phyloP scores from a whole-genome alignment of 2,113 vertebrate species.

The Saguinus midas region DNA sequence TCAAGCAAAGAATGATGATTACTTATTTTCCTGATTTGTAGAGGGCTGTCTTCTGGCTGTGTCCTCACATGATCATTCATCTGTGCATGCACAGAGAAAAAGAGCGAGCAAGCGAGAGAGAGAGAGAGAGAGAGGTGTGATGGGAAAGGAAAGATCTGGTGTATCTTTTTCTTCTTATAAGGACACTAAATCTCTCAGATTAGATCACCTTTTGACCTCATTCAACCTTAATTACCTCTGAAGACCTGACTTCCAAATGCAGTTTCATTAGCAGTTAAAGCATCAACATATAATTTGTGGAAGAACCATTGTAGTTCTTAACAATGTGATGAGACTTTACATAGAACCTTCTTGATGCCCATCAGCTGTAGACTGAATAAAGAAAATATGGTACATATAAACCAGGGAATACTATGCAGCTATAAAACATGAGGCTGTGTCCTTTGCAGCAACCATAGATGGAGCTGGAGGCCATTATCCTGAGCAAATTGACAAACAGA shows the following conservation, averaged over 20 bases:
- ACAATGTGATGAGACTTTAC: not conserved
- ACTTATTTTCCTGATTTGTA: not conserved
- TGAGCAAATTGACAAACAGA: too few species aligned
- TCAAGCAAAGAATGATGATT: not conserved
- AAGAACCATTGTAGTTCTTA: not conserved
- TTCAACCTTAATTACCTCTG: not conserved
- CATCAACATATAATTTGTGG: not conserved
- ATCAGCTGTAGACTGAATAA: too few species aligned
- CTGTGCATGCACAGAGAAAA: not conserved
- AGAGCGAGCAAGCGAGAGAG: too few species aligned
- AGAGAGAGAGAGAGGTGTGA: not conserved
- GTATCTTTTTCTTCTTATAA: not conserved
- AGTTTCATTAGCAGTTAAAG: not conserved
- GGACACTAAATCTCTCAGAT: not conserved
- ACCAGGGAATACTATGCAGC: too few species aligned
- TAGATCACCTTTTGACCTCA: not conserved
- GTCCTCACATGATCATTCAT: not conserved
- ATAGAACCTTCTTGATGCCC: not conserved
- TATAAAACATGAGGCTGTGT: too few species aligned
- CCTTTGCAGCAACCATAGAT: too few species aligned
- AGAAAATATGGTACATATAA: too few species aligned
- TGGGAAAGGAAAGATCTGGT: not conserved
- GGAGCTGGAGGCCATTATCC: too few species aligned
- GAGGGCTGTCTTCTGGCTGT: not conserved
- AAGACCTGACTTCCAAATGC: not conserved